Evolutionary conservation across 1,140 invertebrate genomes (phyloP).

Genomic region (Drosophila asahinai): DNA sequence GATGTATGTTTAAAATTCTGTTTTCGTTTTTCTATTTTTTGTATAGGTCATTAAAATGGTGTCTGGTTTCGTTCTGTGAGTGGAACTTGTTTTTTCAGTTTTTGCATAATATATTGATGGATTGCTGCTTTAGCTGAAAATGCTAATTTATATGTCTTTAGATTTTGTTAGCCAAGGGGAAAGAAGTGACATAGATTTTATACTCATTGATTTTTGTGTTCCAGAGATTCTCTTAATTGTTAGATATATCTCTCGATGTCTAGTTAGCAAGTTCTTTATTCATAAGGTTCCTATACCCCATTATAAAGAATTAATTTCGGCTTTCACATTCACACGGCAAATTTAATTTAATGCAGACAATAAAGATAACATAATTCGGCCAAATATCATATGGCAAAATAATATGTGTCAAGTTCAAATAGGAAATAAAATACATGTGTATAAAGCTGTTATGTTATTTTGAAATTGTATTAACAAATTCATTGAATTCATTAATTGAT

Average conservation of each 20-base stretch:
- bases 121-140: constrained; percentile 31
- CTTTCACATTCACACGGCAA: neutral
- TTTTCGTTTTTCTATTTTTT: constrained; percentile 28
- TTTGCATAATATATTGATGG: constrained; percentile 51
- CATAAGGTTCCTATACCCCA: neutral
- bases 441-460: neutral
- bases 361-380: neutral
- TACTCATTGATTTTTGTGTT: constrained; percentile 2
- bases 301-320: neutral
- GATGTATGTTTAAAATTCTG: constrained; percentile 3
- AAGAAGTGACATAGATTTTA: constrained; percentile 26
- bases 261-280: constrained; percentile 10
- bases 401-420: constrained; percentile 9
- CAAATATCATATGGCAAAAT: neutral
- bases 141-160: constrained; percentile 13
- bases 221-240: neutral
- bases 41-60: constrained; percentile 70
- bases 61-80: constrained; percentile 51
- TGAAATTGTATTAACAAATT: neutral
- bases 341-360: neutral
- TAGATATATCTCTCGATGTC: neutral
- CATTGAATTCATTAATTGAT: no score
- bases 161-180: constrained; percentile 5
- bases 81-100: constrained; percentile 48
- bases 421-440: neutral